phyloP scores from a whole-genome alignment of 2,797 vertebrate genomes.

The Borostomias antarcticus region DNA sequence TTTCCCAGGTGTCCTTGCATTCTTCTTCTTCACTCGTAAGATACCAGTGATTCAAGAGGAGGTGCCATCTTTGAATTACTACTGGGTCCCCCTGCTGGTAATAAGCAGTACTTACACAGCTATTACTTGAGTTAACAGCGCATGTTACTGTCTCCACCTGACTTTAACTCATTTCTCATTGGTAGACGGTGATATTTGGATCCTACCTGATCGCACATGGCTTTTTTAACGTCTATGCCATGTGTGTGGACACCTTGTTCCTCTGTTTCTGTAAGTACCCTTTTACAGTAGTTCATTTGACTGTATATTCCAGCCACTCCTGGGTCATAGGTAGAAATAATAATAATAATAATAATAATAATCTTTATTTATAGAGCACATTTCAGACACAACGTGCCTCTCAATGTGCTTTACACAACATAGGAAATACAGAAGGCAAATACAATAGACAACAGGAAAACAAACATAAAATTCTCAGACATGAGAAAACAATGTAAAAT shows the following conservation, averaged over 20 bases:
- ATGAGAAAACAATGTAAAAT: too few species aligned
- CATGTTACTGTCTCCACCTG: neutral
- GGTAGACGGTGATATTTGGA: conserved; percentile 90
- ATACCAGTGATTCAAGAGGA: conserved; percentile 82
- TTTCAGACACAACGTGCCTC: too few species aligned
- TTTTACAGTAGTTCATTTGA: neutral
- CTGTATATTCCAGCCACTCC: neutral
- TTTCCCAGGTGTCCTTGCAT: conserved; percentile 86
- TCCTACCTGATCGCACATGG: conserved; percentile 93
- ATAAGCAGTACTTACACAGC: conserved; percentile 56
- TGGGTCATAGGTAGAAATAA: neutral
- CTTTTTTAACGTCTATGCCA: conserved; percentile 96
- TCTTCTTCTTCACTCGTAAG: conserved; percentile 91
- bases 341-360: too few species aligned
- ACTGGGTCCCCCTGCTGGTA: conserved; percentile 95
- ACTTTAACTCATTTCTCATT: conserved; percentile 42
- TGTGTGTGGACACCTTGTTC: conserved; percentile 97
- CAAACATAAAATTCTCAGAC: too few species aligned
- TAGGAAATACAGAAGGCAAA: too few species aligned
- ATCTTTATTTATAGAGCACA: too few species aligned
- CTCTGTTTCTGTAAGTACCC: conserved; percentile 97
- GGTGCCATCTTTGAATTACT: conserved; percentile 88
- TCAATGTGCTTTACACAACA: too few species aligned
- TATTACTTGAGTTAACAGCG: neutral
- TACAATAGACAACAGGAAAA: too few species aligned